Evolutionary conservation across 1,140 invertebrate species (phyloP).

Genomic region (Daktulosphaira vitifoliae): DNA sequence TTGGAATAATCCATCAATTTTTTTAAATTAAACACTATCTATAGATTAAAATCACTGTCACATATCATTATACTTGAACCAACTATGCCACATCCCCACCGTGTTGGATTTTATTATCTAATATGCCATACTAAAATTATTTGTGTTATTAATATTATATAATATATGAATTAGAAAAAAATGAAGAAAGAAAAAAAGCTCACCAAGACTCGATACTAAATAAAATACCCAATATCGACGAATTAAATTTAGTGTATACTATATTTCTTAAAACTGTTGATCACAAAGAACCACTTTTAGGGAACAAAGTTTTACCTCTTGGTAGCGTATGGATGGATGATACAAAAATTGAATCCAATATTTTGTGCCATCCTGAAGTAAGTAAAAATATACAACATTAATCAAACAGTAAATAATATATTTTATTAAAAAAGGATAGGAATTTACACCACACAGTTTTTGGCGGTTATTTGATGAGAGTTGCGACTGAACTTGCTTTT

Average conservation of each 20-base stretch:
- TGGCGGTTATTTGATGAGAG: slow-evolving; percentile 71
- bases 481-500: slow-evolving; percentile 65
- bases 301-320: slow-evolving; percentile 48
- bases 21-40: too few species aligned
- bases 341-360: slow-evolving; percentile 51
- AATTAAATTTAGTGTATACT: slow-evolving; percentile 59
- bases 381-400: neutral
- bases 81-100: too few species aligned
- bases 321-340: slow-evolving; percentile 60
- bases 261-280: slow-evolving; percentile 56
- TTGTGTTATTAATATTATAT: too few species aligned
- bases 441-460: slow-evolving; percentile 76
- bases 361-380: slow-evolving; percentile 61
- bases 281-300: slow-evolving; percentile 46
- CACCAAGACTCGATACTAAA: slow-evolving; percentile 45
- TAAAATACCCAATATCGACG: slow-evolving; percentile 54
- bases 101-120: too few species aligned
- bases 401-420: neutral
- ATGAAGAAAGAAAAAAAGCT: too few species aligned
- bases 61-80: too few species aligned
- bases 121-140: too few species aligned
- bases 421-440: slow-evolving; percentile 47
- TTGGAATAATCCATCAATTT: too few species aligned
- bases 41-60: too few species aligned
- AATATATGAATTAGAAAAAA: too few species aligned